Evolutionary conservation across 2,888 invertebrate genomes (phyloP), one percentile per base, ranked within the genome.

Genomic region (Cistogaster globosa): DNA sequence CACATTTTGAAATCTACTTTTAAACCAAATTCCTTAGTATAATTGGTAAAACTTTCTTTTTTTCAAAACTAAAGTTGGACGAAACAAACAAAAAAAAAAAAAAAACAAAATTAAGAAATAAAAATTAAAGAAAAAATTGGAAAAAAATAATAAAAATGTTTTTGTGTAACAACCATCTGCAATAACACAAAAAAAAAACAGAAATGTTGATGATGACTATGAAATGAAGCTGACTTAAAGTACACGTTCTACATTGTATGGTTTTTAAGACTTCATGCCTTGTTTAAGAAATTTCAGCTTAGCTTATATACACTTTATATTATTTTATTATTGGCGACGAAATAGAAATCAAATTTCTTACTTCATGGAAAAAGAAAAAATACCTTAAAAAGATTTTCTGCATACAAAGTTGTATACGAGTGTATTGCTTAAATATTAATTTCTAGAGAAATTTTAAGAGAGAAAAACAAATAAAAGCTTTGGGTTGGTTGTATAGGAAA

Each of bases 121-220:
- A 11, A 38, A 12, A 42, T 32, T 11, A 42, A 42, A 42, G 12
- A 42, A 12, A 42, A 12, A 42, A 12, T 12, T 3, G 12, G 0
- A 0, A 42, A 42, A 42, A 42, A 12, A 42, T 12, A 42, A 12
- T 63, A 42, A 57, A 75, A 63, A 16, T 16, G n/a, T 32, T 55
- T 53, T 16, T 22, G 51, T 55, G 67, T 58, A 55, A 67, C 67
- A 57, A 45, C 18, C 18, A 65, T 18, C n/a, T 18, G 12, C 38
- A 57, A 65, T 45, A 75, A 45, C 57, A 76, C 67, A 65, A 42
- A 11, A 32, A 22, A 58, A 62, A 55, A n/a, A 63, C 71, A 22
- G 32, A 26, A 32, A n/a, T n/a, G 1, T 12, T 48, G 42, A n/a
- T 55, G 55, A 62, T 14, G 9, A 22, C 55, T 36, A 26, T 22